Conservation (phyloP, 23 tunicate genomes). For the Botrylloides violaceus region DNA sequence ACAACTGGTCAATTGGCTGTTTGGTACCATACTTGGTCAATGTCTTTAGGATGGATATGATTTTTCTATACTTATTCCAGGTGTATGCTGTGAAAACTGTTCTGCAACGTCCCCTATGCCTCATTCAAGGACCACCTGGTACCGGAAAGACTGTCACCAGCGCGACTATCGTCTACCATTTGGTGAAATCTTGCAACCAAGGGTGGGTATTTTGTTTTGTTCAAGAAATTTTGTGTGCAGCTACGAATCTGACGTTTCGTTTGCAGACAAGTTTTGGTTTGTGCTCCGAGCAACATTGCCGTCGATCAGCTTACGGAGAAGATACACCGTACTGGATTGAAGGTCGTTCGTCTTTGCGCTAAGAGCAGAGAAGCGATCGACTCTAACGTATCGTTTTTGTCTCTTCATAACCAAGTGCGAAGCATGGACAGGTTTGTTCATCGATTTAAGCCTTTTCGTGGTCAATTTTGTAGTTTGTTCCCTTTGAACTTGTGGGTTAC, state of each 20-base stretch:
- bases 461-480: not conserved
- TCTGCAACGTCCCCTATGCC: conserved; percentile 81
- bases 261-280: conserved; percentile 93
- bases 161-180: conserved; percentile 93
- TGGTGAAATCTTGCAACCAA: conserved; percentile 89
- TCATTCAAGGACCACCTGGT: conserved; percentile 99
- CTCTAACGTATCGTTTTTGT: conserved; percentile 86
- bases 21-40: too few relatives aligned
- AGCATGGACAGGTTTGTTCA: conserved; percentile 72
- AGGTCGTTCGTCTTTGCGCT: conserved; percentile 96
- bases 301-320: conserved; percentile 98
- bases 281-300: conserved; percentile 97
- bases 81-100: conserved; percentile 97
- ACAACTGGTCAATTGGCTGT: too few relatives aligned
- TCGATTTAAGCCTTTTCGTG: not conserved
- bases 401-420: conserved; percentile 93
- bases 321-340: conserved; percentile 93
- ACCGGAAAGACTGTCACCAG: conserved; percentile 97
- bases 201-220: conserved; percentile 34
- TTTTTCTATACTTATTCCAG: too few relatives aligned
- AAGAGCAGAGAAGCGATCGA: conserved; percentile 97
- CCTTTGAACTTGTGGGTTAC: too few relatives aligned
- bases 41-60: too few relatives aligned
- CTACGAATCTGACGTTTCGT: too few relatives aligned
- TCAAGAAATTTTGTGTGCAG: too few relatives aligned